Evolutionary conservation across 2,888 invertebrate species (phyloP).

Genomic region (Cheilosia pagana): DNA sequence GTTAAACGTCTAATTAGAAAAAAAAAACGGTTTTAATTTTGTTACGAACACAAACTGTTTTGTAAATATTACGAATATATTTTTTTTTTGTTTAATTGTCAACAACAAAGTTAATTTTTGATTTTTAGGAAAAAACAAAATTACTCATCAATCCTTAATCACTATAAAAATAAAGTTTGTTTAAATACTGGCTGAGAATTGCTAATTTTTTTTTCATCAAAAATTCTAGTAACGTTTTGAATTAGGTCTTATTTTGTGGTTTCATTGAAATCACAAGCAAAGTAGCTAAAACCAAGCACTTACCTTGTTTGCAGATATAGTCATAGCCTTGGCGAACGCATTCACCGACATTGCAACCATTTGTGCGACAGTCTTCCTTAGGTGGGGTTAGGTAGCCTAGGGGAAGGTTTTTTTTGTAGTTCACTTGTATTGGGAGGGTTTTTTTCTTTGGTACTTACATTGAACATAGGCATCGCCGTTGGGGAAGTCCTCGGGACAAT

Average conservation of each 20-base stretch:
- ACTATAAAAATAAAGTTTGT: slow-evolving; percentile 25
- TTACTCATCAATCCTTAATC: slow-evolving; percentile 73
- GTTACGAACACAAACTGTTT: slow-evolving; percentile 67
- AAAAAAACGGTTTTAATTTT: slow-evolving; percentile 56
- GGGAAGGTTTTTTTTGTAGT: not conserved
- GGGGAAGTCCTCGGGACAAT: slow-evolving; percentile 92
- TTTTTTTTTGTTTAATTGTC: slow-evolving; percentile 50
- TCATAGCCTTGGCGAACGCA: slow-evolving; percentile 93
- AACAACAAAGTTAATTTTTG: slow-evolving; percentile 73
- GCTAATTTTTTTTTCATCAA: slow-evolving; percentile 14
- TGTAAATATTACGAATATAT: slow-evolving; percentile 1
- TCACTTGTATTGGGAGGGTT: not conserved
- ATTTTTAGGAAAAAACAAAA: slow-evolving; percentile 50
- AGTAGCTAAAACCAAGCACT: slow-evolving; percentile 77
- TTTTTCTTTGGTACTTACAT: slow-evolving; percentile 87
- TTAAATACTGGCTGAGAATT: slow-evolving; percentile 65
- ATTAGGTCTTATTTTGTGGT: slow-evolving; percentile 15
- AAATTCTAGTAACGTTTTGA: not conserved
- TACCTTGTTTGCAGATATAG: slow-evolving; percentile 86
- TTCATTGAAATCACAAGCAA: slow-evolving; percentile 27
- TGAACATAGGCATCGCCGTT: slow-evolving; percentile 93
- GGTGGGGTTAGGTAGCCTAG: slow-evolving; percentile 81
- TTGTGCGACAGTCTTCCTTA: slow-evolving; percentile 90
- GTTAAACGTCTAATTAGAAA: slow-evolving; percentile 68
- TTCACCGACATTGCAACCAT: slow-evolving; percentile 92